Evolutionary conservation across 2,113 vertebrate genomes (phyloP).

Genomic region (Sciurus niger): DNA sequence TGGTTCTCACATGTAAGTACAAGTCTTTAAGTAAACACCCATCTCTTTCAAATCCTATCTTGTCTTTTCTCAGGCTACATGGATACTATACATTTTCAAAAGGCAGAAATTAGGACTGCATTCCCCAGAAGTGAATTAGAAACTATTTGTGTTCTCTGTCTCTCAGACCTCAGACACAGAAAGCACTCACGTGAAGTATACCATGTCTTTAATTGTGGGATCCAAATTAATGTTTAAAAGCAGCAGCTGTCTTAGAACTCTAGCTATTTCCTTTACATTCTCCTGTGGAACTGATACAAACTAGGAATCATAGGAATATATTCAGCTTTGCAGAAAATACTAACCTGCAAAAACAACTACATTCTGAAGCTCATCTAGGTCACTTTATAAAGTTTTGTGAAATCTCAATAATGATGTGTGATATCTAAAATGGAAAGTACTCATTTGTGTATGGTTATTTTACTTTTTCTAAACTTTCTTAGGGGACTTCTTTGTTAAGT

Average conservation of each 20-base stretch:
- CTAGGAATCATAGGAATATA: no score
- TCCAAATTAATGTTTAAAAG: neutral
- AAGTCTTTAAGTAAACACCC: no score
- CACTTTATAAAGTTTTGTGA: neutral
- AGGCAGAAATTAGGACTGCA: neutral
- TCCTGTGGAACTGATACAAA: neutral
- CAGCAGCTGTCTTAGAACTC: neutral
- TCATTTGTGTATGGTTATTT: neutral
- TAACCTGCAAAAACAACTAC: neutral
- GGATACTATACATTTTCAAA: neutral
- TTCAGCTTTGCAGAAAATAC: neutral
- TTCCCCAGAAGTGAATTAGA: neutral
- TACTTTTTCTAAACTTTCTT: neutral
- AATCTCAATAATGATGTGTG: neutral
- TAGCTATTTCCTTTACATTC: neutral
- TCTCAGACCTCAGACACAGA: neutral
- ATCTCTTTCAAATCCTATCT: neutral
- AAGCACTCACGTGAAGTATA: neutral
- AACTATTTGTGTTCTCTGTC: neutral
- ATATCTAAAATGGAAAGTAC: neutral
- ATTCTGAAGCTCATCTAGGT: neutral
- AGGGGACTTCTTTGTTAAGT: neutral
- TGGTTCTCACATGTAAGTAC: neutral
- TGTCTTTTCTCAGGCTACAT: neutral
- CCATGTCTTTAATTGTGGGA: neutral